These are phyloP conservation scores for Morone chrysops DNA, from an alignment of 2,113 vertebrate species.

Conservation along the genomic window DNA sequence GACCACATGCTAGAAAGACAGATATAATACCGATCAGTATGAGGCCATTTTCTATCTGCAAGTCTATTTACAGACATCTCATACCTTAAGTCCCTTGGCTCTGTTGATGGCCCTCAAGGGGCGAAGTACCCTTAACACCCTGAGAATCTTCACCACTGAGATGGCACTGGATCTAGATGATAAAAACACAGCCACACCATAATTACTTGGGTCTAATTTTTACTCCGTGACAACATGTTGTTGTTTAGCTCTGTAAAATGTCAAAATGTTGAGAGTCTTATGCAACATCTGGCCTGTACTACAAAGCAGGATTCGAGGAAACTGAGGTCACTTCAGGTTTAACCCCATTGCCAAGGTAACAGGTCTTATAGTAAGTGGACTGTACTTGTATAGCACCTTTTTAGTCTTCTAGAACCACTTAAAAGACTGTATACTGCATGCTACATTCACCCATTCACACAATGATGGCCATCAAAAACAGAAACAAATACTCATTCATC, in stretches of 20 bases:
- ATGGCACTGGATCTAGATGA: conserved; percentile 90
- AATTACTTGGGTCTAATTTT: background rate
- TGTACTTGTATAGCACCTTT: too few species aligned
- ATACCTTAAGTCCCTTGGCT: conserved; percentile 85
- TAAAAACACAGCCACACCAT: background rate
- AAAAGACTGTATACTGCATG: too few species aligned
- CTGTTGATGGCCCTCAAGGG: conserved; percentile 92
- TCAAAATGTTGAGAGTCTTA: too few species aligned
- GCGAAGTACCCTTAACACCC: conserved; percentile 92
- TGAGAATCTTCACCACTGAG: conserved; percentile 94
- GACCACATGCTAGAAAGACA: conserved; percentile 89
- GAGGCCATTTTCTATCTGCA: background rate
- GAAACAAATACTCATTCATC: too few species aligned
- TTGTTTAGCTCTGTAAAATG: background rate
- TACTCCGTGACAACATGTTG: background rate
- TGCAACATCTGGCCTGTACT: too few species aligned
- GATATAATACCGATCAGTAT: background rate
- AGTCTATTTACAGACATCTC: background rate
- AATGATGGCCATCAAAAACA: too few species aligned
- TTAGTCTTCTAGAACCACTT: too few species aligned
- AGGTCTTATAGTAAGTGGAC: too few species aligned
- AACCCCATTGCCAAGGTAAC: too few species aligned
- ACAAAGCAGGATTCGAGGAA: too few species aligned
- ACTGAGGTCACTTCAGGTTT: too few species aligned
- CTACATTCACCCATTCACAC: too few species aligned